phyloP scores from a whole-genome alignment of 2,888 invertebrate genomes.

The Agonopterix subpropinquella region DNA sequence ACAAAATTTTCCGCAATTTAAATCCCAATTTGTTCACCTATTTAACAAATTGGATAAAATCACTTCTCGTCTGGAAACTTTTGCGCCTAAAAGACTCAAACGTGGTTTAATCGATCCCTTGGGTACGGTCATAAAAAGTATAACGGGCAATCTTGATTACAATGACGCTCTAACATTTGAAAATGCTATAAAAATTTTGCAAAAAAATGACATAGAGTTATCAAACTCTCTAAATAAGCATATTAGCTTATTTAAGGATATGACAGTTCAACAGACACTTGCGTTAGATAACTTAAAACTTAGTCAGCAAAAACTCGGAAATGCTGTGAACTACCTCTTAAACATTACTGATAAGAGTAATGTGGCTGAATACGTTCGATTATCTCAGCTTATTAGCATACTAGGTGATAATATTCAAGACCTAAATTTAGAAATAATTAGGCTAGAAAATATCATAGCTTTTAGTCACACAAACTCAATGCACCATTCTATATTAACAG shows the following conservation, averaged over 20 bases:
- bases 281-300: not conserved
- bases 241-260: constrained; percentile 1
- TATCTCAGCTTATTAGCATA: not conserved
- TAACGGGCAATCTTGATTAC: constrained; percentile 10
- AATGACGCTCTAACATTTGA: constrained; percentile 6
- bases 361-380: not conserved
- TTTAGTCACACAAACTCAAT: not conserved
- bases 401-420: not conserved
- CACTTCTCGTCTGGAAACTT: constrained; percentile 3
- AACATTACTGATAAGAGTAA: not conserved
- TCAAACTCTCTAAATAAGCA: not conserved
- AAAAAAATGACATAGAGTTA: constrained; percentile 5
- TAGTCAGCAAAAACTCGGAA: not conserved
- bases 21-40: not conserved
- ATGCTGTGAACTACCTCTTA: not conserved
- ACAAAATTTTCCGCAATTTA: not conserved
- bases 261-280: not conserved
- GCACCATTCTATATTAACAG: constrained; percentile 2
- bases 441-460: not conserved
- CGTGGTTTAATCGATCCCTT: constrained; percentile 10
- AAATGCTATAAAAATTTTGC: constrained; percentile 5
- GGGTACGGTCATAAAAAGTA: constrained; percentile 9
- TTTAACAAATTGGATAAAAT: not conserved
- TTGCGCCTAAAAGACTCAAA: constrained; percentile 5
- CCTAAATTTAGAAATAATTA: not conserved